phyloP scores from a whole-genome alignment of 2,888 invertebrate species.

The Belgica antarctica region DNA sequence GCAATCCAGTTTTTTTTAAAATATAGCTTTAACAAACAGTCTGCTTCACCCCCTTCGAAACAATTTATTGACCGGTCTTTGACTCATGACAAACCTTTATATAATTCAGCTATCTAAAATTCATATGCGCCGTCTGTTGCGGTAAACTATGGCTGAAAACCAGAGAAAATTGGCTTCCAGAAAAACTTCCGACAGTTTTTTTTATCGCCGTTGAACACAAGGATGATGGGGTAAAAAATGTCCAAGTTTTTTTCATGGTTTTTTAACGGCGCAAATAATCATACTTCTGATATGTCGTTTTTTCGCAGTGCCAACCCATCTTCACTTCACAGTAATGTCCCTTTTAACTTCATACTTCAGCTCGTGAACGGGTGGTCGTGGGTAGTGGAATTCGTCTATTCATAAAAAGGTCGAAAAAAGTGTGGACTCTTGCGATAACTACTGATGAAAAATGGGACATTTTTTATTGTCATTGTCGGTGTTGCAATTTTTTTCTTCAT shows the following conservation, averaged over 20 bases:
- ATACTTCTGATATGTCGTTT: constrained; percentile 18
- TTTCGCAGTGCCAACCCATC: no score
- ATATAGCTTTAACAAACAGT: no score
- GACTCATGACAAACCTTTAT: not conserved
- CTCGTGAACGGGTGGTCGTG: no score
- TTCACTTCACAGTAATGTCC: not conserved
- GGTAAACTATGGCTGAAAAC: not conserved
- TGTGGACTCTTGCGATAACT: constrained; percentile 28
- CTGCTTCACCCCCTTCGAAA: no score
- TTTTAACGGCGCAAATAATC: constrained; percentile 24
- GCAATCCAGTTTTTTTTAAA: no score
- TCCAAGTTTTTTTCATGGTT: constrained; percentile 18
- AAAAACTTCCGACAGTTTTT: not conserved
- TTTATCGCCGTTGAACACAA: not conserved
- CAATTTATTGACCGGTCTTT: no score
- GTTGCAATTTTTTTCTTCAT: constrained; percentile 17
- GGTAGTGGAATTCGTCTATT: no score
- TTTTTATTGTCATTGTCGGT: constrained; percentile 35
- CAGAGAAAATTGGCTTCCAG: not conserved
- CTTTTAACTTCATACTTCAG: not conserved
- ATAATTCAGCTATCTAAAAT: constrained; percentile 14
- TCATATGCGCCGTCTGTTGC: not conserved
- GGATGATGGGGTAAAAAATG: not conserved
- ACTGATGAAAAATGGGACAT: constrained; percentile 32
- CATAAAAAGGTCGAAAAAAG: not conserved